Evolutionary conservation across 37 sponge, comb jelly and placozoan species (phyloP).

Genomic region (Haliclona indistincta): DNA sequence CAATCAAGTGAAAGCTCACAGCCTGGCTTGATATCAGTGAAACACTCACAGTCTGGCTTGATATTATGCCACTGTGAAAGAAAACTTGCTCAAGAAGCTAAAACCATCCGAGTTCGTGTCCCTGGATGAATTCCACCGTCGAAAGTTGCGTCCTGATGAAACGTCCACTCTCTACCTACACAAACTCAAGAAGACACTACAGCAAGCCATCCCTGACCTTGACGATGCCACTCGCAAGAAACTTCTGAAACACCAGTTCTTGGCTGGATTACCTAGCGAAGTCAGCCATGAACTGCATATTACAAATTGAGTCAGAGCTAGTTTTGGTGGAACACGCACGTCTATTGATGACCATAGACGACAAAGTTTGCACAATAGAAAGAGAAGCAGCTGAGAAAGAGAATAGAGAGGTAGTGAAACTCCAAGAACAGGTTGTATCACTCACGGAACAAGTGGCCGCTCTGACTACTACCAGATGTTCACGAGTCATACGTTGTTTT

Average conservation of each 20-base stretch:
- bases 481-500: too few species aligned
- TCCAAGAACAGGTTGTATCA: background rate
- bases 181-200: background rate
- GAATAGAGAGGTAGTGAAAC: background rate
- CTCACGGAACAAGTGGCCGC: constrained; percentile 7
- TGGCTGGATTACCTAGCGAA: background rate
- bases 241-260: background rate
- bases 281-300: background rate
- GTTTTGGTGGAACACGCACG: background rate
- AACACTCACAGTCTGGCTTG: constrained; percentile 45
- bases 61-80: background rate
- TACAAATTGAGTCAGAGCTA: background rate
- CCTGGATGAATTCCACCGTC: background rate
- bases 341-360: background rate
- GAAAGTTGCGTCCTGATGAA: background rate
- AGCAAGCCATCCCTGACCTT: background rate
- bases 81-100: background rate
- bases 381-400: background rate
- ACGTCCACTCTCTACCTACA: background rate
- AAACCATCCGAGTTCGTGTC: background rate
- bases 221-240: background rate
- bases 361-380: too few species aligned
- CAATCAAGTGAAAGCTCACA: constrained; percentile 8
- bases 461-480: constrained; percentile 1
- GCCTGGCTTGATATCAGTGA: constrained; percentile 28